Conservation (phyloP, 2,113 vertebrate species). For the Clarias macrocephalus region DNA sequence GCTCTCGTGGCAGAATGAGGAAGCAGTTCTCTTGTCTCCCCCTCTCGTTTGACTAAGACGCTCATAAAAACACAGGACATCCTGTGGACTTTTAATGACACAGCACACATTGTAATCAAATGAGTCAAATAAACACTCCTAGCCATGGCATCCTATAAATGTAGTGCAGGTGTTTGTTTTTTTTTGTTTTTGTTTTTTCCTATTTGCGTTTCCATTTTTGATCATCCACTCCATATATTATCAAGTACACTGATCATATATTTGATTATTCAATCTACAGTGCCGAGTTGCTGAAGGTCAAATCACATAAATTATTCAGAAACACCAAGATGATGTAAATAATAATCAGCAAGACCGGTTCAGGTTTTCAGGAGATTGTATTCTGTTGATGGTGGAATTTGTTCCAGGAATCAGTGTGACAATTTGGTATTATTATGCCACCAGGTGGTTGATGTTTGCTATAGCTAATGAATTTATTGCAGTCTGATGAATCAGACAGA, state of each 20-base stretch:
- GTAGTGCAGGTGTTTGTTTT: slow-evolving; percentile 41
- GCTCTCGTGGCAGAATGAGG: slow-evolving; percentile 61
- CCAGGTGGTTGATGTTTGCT: slow-evolving; percentile 45
- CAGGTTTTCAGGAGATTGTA: neutral
- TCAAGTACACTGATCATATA: neutral
- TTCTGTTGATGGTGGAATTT: slow-evolving; percentile 10
- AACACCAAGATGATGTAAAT: neutral
- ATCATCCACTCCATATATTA: slow-evolving; percentile 19
- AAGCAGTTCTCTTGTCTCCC: slow-evolving; percentile 59
- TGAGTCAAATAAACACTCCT: slow-evolving; percentile 68
- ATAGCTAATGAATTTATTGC: slow-evolving; percentile 27
- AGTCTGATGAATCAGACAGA: neutral
- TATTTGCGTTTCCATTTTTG: neutral
- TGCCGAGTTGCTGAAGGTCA: neutral
- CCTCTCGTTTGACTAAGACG: slow-evolving; percentile 62
- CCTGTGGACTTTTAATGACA: slow-evolving; percentile 71
- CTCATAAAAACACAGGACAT: slow-evolving; percentile 72
- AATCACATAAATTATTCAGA: neutral
- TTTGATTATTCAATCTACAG: neutral
- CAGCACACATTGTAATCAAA: slow-evolving; percentile 67
- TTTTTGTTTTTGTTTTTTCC: neutral
- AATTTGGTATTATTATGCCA: slow-evolving; percentile 54
- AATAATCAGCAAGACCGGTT: neutral
- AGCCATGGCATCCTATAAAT: slow-evolving; percentile 62
- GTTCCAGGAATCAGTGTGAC: neutral